A percentile compares a stretch with the other conserved stretches of the same genome.
phyloP scores from a whole-genome alignment of 2,888 invertebrate species.

The Melanophora roralis region DNA sequence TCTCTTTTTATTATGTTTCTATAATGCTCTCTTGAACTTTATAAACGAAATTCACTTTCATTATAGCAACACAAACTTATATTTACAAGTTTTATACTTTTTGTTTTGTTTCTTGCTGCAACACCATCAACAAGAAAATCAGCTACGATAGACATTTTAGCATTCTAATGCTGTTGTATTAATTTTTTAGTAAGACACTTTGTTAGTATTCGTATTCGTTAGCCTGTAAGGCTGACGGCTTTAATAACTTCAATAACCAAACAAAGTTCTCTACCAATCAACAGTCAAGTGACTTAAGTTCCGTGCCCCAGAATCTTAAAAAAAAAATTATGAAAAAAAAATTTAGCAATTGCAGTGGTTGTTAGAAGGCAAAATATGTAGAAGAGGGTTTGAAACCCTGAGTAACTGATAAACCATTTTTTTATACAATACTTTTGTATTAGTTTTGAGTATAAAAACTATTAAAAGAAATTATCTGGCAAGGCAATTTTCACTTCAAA shows the following conservation, averaged over 20 bases:
- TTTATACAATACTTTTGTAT: no score
- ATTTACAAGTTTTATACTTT: conserved; percentile 27
- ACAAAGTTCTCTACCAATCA: conserved; percentile 29
- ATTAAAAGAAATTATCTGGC: no score
- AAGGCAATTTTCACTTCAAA: no score
- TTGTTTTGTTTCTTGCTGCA: background rate
- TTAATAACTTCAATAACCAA: conserved; percentile 28
- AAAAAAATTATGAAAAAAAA: background rate
- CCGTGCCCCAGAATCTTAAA: conserved; percentile 38
- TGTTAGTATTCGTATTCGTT: conserved; percentile 25
- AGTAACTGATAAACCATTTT: no score
- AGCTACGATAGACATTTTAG: background rate
- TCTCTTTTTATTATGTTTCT: background rate
- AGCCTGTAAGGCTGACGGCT: conserved; percentile 31
- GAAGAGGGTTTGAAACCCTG: background rate
- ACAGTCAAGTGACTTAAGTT: conserved; percentile 49
- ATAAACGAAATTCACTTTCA: conserved; percentile 61
- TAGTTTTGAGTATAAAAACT: no score
- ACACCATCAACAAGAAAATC: conserved; percentile 1
- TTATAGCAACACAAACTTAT: conserved; percentile 42
- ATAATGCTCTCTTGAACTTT: conserved; percentile 52
- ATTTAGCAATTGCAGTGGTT: conserved; percentile 4
- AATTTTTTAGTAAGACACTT: conserved; percentile 29
- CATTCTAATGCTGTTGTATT: conserved; percentile 25
- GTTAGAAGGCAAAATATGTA: background rate